A percentile compares a stretch with the other conserved stretches of the same genome.
These are phyloP conservation scores for Glyphotaelius pellucidus DNA, from an alignment of 2,888 invertebrate species.

Conservation along the genomic window DNA sequence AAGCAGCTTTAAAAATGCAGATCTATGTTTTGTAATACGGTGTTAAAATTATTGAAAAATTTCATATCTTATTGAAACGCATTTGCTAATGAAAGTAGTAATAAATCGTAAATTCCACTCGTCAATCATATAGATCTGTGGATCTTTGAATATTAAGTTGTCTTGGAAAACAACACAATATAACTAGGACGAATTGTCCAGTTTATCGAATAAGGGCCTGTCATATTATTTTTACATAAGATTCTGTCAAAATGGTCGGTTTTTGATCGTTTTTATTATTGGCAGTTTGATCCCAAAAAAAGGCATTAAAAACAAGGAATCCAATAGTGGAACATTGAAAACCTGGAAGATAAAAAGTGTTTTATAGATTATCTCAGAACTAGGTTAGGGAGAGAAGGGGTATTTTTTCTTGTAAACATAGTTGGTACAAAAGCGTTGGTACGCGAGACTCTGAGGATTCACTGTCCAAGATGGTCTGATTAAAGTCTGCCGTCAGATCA, in stretches of 20 bases:
- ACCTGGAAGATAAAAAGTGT: background rate
- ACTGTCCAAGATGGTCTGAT: background rate
- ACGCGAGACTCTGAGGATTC: background rate
- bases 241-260: no score
- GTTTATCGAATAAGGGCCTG: background rate
- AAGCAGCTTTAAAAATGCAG: background rate
- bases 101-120: no score
- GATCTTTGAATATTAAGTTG: background rate
- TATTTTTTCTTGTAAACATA: background rate
- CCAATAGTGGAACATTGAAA: background rate
- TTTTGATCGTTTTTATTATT: background rate
- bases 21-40: background rate
- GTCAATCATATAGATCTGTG: background rate
- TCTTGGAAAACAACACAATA: background rate
- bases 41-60: background rate
- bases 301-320: background rate
- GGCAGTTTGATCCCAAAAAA: background rate
- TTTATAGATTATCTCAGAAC: background rate
- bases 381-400: background rate
- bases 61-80: background rate
- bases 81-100: no score
- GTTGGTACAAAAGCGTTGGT: background rate
- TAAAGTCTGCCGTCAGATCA: background rate
- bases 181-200: background rate
- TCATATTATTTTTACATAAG: no score